Conservation (phyloP, 2,888 invertebrate genomes). For the Acanthosepion lycidas region DNA sequence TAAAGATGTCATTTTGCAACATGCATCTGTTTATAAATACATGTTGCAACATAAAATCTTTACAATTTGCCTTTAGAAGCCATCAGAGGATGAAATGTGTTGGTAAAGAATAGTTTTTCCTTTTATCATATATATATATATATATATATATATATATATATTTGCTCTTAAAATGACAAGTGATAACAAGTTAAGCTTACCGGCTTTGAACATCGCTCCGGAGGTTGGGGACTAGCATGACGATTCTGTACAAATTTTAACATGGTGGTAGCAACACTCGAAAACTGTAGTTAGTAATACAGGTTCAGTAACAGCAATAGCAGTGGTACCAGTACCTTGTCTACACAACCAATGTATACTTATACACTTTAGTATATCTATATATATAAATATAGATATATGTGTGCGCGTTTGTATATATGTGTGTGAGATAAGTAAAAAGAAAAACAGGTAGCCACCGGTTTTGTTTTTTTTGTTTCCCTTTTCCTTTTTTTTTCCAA, state of each 20-base stretch:
- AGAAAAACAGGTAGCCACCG: neutral
- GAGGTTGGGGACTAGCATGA: neutral
- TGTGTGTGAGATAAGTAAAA: neutral
- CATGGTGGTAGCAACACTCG: constrained; percentile 8
- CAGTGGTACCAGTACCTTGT: neutral
- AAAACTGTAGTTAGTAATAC: neutral
- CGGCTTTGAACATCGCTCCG: neutral
- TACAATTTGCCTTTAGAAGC: too few species aligned
- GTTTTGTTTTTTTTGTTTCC: neutral
- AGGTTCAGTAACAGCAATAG: neutral
- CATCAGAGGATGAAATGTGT: too few species aligned
- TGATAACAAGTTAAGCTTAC: constrained; percentile 34
- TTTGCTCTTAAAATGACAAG: neutral
- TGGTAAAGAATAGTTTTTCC: too few species aligned
- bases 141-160: too few species aligned
- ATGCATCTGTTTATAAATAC: too few species aligned
- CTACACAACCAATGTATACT: neutral
- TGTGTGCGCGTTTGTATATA: neutral
- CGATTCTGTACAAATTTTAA: constrained; percentile 41
- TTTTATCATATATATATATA: too few species aligned
- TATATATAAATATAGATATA: neutral
- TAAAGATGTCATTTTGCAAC: too few species aligned
- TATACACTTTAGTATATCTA: neutral
- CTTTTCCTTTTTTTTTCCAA: neutral
- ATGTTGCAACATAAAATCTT: too few species aligned